A percentile compares a stretch with the other conserved stretches of the same genome.
phyloP scores from a whole-genome alignment of 2,888 invertebrate species.

The Xestia xanthographa region DNA sequence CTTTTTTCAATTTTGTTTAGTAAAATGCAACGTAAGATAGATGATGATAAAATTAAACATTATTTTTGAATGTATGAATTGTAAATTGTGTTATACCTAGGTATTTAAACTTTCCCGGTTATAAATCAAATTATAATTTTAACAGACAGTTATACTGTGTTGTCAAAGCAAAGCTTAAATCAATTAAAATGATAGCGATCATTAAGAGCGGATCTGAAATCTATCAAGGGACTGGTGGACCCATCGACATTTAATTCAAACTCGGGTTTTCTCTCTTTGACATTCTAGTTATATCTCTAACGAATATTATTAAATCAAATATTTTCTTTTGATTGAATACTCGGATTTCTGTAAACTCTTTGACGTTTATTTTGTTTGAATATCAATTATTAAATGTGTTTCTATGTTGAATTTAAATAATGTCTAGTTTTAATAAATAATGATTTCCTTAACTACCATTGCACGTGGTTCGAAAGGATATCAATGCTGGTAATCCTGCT shows the following conservation, averaged over 20 bases:
- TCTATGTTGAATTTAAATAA: neutral
- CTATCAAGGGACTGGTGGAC: conserved; percentile 53
- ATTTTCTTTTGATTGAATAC: conserved; percentile 50
- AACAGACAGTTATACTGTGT: conserved; percentile 9
- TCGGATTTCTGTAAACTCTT: conserved; percentile 7
- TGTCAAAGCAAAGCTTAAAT: conserved; percentile 48
- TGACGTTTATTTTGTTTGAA: conserved; percentile 4
- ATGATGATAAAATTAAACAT: neutral
- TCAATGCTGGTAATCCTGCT: conserved; percentile 99
- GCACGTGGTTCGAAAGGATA: conserved; percentile 99
- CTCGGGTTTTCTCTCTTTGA: conserved; percentile 56
- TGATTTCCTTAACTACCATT: conserved; percentile 91
- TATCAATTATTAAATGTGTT: neutral
- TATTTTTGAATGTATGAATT: neutral
- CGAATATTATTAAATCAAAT: conserved; percentile 46
- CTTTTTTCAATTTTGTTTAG: neutral
- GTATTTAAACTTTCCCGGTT: neutral
- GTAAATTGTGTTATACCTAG: neutral
- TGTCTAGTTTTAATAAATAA: conserved; percentile 1
- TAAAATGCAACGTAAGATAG: neutral
- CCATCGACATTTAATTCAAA: conserved; percentile 57
- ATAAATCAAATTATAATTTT: conserved; percentile 22
- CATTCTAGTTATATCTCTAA: conserved; percentile 40
- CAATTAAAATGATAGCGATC: conserved; percentile 60
- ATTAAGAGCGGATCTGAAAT: conserved; percentile 53